phyloP scores from a whole-genome alignment of 2,113 vertebrate species.

The Notiomystis cincta region DNA sequence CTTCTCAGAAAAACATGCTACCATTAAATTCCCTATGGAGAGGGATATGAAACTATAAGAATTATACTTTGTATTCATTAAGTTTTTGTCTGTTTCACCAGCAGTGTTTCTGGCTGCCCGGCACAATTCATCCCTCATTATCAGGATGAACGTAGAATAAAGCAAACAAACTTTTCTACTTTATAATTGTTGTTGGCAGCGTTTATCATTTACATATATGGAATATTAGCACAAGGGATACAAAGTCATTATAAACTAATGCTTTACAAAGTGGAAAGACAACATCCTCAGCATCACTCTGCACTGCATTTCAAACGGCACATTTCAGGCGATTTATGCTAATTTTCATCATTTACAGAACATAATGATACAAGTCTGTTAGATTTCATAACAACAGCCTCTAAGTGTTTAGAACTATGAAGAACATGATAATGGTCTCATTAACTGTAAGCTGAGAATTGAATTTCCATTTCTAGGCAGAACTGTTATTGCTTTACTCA shows the following conservation, averaged over 20 bases:
- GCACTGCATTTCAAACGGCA: slow-evolving; percentile 1
- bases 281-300: not conserved
- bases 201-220: not conserved
- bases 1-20: not conserved
- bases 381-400: not conserved
- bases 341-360: slow-evolving; percentile 37
- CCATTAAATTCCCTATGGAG: accelerated
- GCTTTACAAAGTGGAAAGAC: slow-evolving; percentile 11
- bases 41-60: not conserved
- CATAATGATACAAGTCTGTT: slow-evolving; percentile 27
- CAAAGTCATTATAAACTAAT: slow-evolving; percentile 24
- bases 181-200: not conserved
- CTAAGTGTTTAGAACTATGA: not conserved
- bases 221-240: not conserved
- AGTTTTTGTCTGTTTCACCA: not conserved
- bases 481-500: not conserved
- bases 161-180: not conserved
- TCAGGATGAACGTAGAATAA: not conserved
- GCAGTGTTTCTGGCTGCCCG: not conserved
- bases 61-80: not conserved
- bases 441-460: not conserved
- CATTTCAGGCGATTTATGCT: slow-evolving; percentile 30
- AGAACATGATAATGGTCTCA: not conserved
- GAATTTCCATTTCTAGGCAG: not conserved
- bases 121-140: not conserved